Evolutionary conservation across 2,888 invertebrate species (phyloP).

Genomic region (Endomychus coccineus): DNA sequence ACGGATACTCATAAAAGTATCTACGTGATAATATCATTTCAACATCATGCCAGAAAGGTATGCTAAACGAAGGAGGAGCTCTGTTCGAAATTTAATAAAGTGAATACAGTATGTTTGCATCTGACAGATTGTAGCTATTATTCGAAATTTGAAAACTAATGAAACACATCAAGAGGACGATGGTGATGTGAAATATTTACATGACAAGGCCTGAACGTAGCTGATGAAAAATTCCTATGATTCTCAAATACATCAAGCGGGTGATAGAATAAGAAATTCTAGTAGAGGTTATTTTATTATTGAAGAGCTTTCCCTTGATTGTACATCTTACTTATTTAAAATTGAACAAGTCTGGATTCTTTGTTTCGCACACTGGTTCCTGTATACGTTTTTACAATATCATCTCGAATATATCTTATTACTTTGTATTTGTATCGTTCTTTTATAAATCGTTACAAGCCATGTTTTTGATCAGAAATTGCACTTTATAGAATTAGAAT

Average conservation of each 20-base stretch:
- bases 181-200: conserved; percentile 1
- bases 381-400: neutral
- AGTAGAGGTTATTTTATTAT: neutral
- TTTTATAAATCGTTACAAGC: neutral
- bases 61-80: no score
- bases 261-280: conserved; percentile 1
- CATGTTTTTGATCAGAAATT: no score
- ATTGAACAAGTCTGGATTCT: no score
- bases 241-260: neutral
- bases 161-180: no score
- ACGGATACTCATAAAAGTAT: no score
- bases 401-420: neutral
- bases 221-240: neutral
- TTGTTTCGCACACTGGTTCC: neutral
- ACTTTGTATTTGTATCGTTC: neutral
- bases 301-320: neutral
- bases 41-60: no score
- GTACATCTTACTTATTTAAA: conserved; percentile 1
- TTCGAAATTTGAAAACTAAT: no score
- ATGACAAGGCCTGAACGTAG: no score
- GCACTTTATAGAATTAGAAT: neutral
- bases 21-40: no score
- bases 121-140: no score
- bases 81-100: no score
- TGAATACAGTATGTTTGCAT: no score